phyloP scores from a whole-genome alignment of 2,113 vertebrate genomes.

The Edolisoma coerulescens region DNA sequence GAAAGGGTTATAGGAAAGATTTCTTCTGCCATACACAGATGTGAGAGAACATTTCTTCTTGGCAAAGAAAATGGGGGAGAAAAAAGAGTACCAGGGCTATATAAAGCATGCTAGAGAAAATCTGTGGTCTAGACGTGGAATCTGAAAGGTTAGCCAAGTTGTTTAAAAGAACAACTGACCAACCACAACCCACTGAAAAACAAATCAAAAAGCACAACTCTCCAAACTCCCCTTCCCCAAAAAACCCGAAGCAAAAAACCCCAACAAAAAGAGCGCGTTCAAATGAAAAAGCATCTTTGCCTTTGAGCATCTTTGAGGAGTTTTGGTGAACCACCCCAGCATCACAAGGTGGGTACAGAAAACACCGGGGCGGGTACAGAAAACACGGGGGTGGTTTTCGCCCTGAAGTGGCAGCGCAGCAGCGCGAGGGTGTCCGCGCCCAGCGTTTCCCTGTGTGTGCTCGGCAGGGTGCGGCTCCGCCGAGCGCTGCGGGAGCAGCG shows the following conservation, averaged over 20 bases:
- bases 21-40: slow-evolving; percentile 65
- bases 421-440: accelerated
- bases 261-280: neutral
- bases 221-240: neutral
- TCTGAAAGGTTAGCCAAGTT: neutral
- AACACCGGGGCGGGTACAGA: accelerated
- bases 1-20: slow-evolving; percentile 38
- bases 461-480: slow-evolving; percentile 80
- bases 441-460: neutral
- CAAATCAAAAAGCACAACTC: neutral
- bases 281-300: neutral
- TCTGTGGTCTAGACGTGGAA: neutral
- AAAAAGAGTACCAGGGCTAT: neutral
- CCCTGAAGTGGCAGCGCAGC: accelerated
- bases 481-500: slow-evolving; percentile 67
- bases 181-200: neutral
- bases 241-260: neutral
- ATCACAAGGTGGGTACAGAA: accelerated
- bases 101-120: neutral
- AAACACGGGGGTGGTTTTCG: neutral
- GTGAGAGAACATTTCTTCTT: slow-evolving; percentile 54
- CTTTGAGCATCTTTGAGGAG: neutral
- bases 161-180: neutral
- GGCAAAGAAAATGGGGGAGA: neutral
- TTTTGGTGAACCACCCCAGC: accelerated